Conservation (phyloP, 2,888 invertebrate genomes). For the Thalpophila matura region DNA sequence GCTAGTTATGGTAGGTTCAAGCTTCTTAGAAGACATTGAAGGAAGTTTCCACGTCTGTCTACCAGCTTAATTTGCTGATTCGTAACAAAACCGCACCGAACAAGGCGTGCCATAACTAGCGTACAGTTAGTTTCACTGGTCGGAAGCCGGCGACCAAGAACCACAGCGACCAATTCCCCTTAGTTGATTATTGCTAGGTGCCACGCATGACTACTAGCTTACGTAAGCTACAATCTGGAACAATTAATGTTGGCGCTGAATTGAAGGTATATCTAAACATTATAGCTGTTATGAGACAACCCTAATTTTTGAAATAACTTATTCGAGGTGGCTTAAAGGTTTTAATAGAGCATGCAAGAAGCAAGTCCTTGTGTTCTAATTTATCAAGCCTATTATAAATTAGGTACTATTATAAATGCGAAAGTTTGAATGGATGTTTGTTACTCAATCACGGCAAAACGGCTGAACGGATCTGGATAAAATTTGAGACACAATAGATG, state of each 20-base stretch:
- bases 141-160: constrained; percentile 1
- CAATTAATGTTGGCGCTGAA: constrained; percentile 4
- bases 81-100: constrained; percentile 7
- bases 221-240: constrained; percentile 7
- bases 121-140: constrained; percentile 43
- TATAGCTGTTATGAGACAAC: too few relatives aligned
- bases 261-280: background rate
- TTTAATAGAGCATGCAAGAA: too few relatives aligned
- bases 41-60: background rate
- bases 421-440: too few relatives aligned
- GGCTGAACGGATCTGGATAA: too few relatives aligned
- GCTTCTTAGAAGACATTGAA: background rate
- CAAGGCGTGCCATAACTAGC: constrained; percentile 32
- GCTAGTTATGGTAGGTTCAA: background rate
- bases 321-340: too few relatives aligned
- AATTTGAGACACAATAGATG: too few relatives aligned
- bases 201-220: constrained; percentile 8
- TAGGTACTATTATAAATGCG: too few relatives aligned
- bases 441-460: too few relatives aligned
- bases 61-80: background rate
- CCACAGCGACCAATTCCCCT: constrained; percentile 24
- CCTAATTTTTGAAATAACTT: too few relatives aligned
- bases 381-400: too few relatives aligned
- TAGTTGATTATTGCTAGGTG: constrained; percentile 35
- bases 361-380: too few relatives aligned